These are phyloP conservation scores for Brachirus orientalis DNA, from an alignment of 2,113 vertebrate genomes.

Conservation along the genomic window DNA sequence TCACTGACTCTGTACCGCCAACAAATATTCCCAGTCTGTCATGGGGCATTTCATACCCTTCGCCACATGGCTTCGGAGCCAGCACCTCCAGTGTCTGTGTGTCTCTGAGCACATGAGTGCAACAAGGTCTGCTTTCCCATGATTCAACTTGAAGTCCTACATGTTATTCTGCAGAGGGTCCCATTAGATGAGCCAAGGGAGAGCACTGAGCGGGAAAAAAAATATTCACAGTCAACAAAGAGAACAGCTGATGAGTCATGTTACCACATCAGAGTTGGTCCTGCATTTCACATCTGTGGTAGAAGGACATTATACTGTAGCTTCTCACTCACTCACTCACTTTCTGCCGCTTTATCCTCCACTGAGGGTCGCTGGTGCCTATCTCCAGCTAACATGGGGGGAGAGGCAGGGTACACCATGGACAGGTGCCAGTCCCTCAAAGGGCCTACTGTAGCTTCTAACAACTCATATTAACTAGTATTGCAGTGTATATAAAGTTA, in stretches of 20 bases:
- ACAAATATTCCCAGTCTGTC: conserved; percentile 19
- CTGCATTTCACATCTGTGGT: conserved; percentile 2
- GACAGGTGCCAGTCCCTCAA: no score
- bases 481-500: no score
- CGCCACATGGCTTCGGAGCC: conserved; percentile 33
- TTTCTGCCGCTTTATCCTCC: no score
- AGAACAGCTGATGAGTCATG: conserved; percentile 41
- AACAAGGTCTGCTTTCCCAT: conserved; percentile 42
- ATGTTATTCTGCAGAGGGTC: conserved; percentile 1
- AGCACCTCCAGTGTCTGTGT: conserved; percentile 45
- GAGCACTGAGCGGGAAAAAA: not conserved
- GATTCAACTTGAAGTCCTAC: conserved; percentile 12
- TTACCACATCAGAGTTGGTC: conserved; percentile 25
- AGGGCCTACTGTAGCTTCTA: not conserved
- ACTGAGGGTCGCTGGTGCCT: no score
- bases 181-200: not conserved
- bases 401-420: no score
- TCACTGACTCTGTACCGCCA: conserved; percentile 10
- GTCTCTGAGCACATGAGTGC: conserved; percentile 40
- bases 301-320: not conserved
- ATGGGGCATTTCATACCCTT: conserved; percentile 56
- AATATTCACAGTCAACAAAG: conserved; percentile 44
- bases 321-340: not conserved
- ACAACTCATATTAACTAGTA: no score
- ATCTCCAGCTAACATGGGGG: no score